These are phyloP conservation scores for Semaprochilodus insignis DNA, from an alignment of 2,797 vertebrate species.

Conservation along the genomic window DNA sequence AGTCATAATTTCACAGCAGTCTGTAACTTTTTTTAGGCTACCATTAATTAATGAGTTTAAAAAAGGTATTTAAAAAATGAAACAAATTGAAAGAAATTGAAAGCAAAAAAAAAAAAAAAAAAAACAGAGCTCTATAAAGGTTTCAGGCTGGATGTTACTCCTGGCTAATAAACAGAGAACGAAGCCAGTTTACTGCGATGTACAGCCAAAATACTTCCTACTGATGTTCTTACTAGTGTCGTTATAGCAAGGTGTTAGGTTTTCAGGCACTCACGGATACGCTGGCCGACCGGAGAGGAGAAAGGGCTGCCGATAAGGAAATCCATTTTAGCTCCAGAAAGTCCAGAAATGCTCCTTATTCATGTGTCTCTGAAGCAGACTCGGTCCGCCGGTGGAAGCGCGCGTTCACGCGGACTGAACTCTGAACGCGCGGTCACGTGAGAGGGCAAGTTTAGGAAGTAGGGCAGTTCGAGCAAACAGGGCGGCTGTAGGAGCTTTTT, in stretches of 20 bases:
- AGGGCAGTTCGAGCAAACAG: neutral
- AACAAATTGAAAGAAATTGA: too few relatives aligned
- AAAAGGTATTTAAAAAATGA: too few relatives aligned
- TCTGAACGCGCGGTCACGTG: conserved; percentile 71
- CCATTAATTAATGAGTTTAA: too few relatives aligned
- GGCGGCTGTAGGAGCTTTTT: too few relatives aligned
- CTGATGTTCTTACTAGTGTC: neutral
- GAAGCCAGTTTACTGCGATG: neutral
- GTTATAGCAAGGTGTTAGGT: too few relatives aligned
- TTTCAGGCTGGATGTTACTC: too few relatives aligned
- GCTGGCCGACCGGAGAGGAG: conserved; percentile 81
- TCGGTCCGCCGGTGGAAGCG: neutral
- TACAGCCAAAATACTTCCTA: neutral
- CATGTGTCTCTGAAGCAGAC: neutral
- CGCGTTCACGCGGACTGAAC: conserved; percentile 3
- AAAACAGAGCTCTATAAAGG: too few relatives aligned
- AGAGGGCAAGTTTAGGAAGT: conserved; percentile 55
- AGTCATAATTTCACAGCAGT: too few relatives aligned
- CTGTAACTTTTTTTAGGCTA: too few relatives aligned
- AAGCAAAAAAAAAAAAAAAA: too few relatives aligned
- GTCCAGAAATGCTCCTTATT: neutral
- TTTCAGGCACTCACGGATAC: conserved; percentile 75
- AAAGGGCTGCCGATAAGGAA: conserved; percentile 78
- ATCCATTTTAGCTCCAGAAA: conserved; percentile 66
- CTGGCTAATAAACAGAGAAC: neutral